A percentile compares a stretch with the other conserved stretches of the same genome.
phyloP scores from a whole-genome alignment of 2,888 invertebrate genomes.

The Drosophila mayaguana region DNA sequence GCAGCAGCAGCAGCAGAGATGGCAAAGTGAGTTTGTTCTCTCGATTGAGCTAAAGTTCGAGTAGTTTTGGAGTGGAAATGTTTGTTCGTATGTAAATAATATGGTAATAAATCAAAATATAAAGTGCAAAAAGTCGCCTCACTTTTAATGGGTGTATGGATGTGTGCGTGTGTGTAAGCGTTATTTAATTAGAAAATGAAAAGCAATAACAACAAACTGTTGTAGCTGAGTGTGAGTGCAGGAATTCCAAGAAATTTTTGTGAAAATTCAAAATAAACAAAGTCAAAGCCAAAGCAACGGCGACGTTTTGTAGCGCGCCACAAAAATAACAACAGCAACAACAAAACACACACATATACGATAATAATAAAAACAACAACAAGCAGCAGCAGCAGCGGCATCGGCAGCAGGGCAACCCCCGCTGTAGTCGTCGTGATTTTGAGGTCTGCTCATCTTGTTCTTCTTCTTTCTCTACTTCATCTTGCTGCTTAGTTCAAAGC shows the following conservation, averaged over 20 bases:
- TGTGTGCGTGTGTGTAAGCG: constrained; percentile 15
- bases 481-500: constrained; percentile 41
- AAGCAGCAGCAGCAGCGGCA: constrained; percentile 2
- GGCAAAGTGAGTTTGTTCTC: constrained; percentile 50
- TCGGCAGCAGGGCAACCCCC: constrained; percentile 53
- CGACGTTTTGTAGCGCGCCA: constrained; percentile 58
- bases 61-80: constrained; percentile 34
- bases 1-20: constrained; percentile 27
- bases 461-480: constrained; percentile 12
- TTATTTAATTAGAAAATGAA: constrained; percentile 47
- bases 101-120: constrained; percentile 68
- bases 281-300: constrained; percentile 40
- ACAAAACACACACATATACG: neutral
- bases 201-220: constrained; percentile 33
- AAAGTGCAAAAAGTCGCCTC: constrained; percentile 66
- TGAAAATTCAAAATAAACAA: constrained; percentile 75
- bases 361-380: constrained; percentile 36
- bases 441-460: constrained; percentile 53
- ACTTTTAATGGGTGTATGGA: neutral
- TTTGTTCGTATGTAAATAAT: constrained; percentile 68
- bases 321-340: constrained; percentile 36
- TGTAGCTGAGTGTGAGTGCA: constrained; percentile 36
- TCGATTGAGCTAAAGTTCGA: constrained; percentile 47
- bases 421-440: constrained; percentile 59
- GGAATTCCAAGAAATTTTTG: constrained; percentile 64